phyloP scores from a whole-genome alignment of 2,888 invertebrate species.

The Halictus ligatus region DNA sequence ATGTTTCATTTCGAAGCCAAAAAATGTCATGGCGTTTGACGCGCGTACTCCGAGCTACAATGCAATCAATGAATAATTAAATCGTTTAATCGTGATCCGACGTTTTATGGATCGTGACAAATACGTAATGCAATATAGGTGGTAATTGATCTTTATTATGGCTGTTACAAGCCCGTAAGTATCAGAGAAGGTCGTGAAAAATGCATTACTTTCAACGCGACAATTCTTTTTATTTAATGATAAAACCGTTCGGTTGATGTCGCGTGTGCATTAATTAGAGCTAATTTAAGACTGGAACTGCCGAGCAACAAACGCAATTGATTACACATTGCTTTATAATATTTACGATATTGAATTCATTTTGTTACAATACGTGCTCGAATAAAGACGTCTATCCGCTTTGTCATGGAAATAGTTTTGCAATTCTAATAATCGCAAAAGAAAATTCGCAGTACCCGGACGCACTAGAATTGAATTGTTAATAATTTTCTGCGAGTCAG shows the following conservation, averaged over 20 bases:
- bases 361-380: neutral
- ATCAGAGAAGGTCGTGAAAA: too few species aligned
- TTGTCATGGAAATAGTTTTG: neutral
- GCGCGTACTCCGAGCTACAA: neutral
- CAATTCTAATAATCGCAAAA: neutral
- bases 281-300: neutral
- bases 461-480: neutral
- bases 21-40: neutral
- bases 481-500: neutral
- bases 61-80: neutral
- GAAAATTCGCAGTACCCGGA: neutral
- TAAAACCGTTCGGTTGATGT: neutral
- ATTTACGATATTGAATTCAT: neutral
- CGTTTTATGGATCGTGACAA: neutral
- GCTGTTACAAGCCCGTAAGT: neutral
- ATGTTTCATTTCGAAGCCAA: neutral
- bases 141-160: neutral
- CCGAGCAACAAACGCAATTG: neutral
- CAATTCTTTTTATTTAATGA: neutral
- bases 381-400: too few species aligned
- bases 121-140: neutral
- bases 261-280: too few species aligned
- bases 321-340: too few species aligned
- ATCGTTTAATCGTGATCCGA: neutral
- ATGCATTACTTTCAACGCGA: too few species aligned